Evolutionary conservation across 64 coral and sea anemone genomes (phyloP).

Genomic region (Stichodactyla helianthus): DNA sequence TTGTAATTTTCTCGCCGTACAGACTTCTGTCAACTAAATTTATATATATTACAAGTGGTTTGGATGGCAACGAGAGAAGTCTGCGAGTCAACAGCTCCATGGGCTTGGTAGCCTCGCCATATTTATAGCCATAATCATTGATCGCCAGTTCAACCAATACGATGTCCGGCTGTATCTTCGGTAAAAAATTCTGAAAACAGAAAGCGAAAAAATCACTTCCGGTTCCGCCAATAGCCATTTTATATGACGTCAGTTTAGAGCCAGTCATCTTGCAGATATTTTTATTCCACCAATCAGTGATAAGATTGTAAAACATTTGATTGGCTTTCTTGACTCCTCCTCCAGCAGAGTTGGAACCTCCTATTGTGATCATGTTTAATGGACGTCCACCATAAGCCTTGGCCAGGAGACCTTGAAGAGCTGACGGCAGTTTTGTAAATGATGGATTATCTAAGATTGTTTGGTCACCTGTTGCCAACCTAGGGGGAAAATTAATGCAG

Average conservation of each 20-base stretch:
- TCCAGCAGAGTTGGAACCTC: constrained; percentile 71
- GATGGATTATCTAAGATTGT: background rate
- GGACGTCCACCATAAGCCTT: constrained; percentile 35
- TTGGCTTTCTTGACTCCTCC: constrained; percentile 49
- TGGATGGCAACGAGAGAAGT: constrained; percentile 36
- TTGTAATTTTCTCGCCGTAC: constrained; percentile 24
- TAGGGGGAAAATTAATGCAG: background rate
- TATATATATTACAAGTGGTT: constrained; percentile 51
- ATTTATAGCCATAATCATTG: constrained; percentile 55
- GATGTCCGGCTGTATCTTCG: constrained; percentile 29
- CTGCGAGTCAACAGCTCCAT: constrained; percentile 69
- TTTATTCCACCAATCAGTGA: constrained; percentile 62
- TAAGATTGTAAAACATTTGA: constrained; percentile 37
- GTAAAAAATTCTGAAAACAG: constrained; percentile 68
- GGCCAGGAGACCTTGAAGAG: background rate
- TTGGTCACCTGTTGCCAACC: background rate
- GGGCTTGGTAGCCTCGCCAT: constrained; percentile 47
- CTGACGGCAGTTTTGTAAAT: background rate
- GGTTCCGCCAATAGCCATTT: constrained; percentile 63
- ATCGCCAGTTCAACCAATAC: constrained; percentile 60
- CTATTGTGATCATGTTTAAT: constrained; percentile 70
- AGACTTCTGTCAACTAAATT: constrained; percentile 38
- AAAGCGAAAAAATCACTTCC: constrained; percentile 77
- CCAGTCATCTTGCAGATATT: constrained; percentile 38
- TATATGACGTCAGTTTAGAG: constrained; percentile 20